Evolutionary conservation across 2,113 vertebrate genomes (phyloP), one percentile per base, ranked within the genome.

Genomic region (Ctenodactylus gundi): DNA sequence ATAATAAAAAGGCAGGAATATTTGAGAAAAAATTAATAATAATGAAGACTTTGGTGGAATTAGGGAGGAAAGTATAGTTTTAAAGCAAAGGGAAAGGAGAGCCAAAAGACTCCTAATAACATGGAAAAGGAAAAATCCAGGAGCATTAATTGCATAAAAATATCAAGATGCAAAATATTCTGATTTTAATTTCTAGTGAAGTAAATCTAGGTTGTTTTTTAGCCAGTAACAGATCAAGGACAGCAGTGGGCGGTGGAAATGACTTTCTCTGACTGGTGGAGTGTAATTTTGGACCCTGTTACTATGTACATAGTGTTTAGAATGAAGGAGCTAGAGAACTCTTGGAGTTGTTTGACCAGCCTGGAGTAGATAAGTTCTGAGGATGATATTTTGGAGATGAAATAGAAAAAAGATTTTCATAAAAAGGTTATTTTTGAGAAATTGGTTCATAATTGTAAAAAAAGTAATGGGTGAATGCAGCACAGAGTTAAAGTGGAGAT

Each of bases 311-410:
- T 29, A 86, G 7, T 88, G 72, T 76, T 70, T 83, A 41, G 31
- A 88, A 88, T 58, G 49, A 51, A 84, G 55, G 23, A 7, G 3
- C 29, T 39, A 53, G 65, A 51, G 60, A 6, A 29, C 41, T 64
- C 57, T 83, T 83, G 36, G 39, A 58, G 46, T 12, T 90, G 23
- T 83, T 76, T 91, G 62, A 65, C 29, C 39, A 72, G 25, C 9
- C 39, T 92, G 62, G n/a, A 87, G 20, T 72, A 83, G 72, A 21
- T 94, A 77, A 85, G n/a, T 85, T 94, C 34, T 76, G 73, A 81
- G 90, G 53, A 62, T 31, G 77, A 91, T 2, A 39, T 34, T 85
- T 94, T 76, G 15, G 91, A 85, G 44, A 41, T 70, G 65, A 78
- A 90, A 53, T 78, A 44, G 29, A 55, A 77, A 73, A 83, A 73